Percentiles rank a stretch among this genome's conserved stretches.
Evolutionary conservation across 2,113 vertebrate species (phyloP).

Genomic region (Campylomormyrus numenius): DNA sequence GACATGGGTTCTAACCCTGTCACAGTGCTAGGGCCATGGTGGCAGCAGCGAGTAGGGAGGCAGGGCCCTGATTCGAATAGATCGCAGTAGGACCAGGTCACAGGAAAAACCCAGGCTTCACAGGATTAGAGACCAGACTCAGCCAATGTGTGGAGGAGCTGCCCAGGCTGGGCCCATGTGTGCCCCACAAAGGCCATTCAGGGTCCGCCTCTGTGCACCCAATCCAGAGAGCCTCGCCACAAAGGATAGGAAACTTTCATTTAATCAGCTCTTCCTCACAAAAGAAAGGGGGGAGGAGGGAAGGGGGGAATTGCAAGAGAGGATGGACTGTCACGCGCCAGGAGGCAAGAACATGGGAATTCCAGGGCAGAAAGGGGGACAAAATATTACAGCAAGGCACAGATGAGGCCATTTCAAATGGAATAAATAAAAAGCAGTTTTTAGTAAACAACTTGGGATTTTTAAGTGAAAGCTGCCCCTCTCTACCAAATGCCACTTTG

Average conservation of each 20-base stretch:
- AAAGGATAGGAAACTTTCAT: slow-evolving; percentile 22
- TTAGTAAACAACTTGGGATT: not conserved
- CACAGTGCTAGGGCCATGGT: not conserved
- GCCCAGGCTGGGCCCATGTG: not conserved
- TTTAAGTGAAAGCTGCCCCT: not conserved
- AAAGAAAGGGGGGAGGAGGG: slow-evolving; percentile 7
- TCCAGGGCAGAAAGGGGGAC: not conserved
- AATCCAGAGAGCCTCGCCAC: not conserved
- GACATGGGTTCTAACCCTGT: not conserved
- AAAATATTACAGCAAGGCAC: not conserved
- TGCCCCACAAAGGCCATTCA: not conserved
- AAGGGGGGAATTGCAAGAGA: not conserved
- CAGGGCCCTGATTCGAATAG: not conserved
- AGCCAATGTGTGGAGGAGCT: not conserved
- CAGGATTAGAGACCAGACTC: not conserved
- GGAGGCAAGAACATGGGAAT: not conserved
- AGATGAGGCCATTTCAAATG: not conserved
- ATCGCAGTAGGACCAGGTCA: not conserved
- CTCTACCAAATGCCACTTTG: not conserved
- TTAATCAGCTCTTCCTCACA: slow-evolving; percentile 14
- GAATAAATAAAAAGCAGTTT: not conserved
- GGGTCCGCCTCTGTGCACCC: not conserved
- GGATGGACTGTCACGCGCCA: not conserved
- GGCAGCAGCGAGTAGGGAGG: not conserved
- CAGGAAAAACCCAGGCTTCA: not conserved